Evolutionary conservation across 2,888 invertebrate species (phyloP).

Genomic region (Galeopsomyia nigrocyanea): DNA sequence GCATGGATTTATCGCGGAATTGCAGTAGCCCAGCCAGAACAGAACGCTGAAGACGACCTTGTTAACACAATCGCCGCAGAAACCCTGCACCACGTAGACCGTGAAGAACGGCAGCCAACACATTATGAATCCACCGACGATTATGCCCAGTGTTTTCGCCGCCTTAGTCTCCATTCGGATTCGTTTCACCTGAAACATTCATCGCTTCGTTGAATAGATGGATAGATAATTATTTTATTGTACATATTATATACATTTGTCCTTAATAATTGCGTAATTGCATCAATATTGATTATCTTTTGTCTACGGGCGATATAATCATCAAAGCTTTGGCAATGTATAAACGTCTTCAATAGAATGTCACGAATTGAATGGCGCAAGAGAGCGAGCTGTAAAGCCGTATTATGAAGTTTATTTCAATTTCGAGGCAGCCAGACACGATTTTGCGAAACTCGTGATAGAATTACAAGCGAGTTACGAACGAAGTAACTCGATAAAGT

Average conservation of each 20-base stretch:
- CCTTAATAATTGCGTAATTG: too few relatives aligned
- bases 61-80: conserved; percentile 88
- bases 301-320: too few relatives aligned
- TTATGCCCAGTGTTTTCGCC: conserved; percentile 95
- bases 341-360: too few relatives aligned
- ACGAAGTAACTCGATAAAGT: conserved; percentile 8
- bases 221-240: too few relatives aligned
- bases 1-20: conserved; percentile 95
- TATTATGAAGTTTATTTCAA: too few relatives aligned
- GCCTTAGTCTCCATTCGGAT: conserved; percentile 97
- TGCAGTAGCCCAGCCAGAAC: conserved; percentile 98
- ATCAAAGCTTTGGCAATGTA: too few relatives aligned
- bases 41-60: conserved; percentile 89
- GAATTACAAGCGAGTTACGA: not conserved
- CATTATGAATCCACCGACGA: conserved; percentile 95
- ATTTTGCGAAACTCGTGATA: conserved; percentile 2
- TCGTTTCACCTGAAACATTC: conserved; percentile 76
- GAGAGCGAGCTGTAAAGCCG: too few relatives aligned
- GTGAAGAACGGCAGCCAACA: conserved; percentile 99
- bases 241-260: too few relatives aligned
- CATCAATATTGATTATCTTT: too few relatives aligned
- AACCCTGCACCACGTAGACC: conserved; percentile 91
- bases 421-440: not conserved
- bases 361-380: too few relatives aligned
- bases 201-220: not conserved